Evolutionary conservation across 2,888 invertebrate species (phyloP).

Genomic region (Sinhomidia bicolor): DNA sequence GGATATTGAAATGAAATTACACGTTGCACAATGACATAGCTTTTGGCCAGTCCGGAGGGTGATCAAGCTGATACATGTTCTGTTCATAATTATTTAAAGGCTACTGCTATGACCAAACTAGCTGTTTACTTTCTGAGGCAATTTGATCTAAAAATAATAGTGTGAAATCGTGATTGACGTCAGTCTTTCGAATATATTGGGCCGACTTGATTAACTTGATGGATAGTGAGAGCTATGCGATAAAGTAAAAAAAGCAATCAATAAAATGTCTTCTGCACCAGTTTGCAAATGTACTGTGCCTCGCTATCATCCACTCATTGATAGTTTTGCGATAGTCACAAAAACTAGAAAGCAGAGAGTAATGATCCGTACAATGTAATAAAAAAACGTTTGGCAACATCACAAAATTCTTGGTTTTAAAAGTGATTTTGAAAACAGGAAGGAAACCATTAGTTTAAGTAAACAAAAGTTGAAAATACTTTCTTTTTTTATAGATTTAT

Average conservation of each 20-base stretch:
- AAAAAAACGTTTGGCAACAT: not conserved
- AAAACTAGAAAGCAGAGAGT: not conserved
- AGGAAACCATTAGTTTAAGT: too few species aligned
- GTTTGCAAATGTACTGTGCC: not conserved
- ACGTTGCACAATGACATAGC: too few species aligned
- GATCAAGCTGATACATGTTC: not conserved
- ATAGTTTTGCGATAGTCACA: not conserved
- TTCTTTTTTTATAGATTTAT: too few species aligned
- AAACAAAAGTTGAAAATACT: too few species aligned
- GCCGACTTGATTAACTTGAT: conserved; percentile 45
- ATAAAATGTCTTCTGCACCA: not conserved
- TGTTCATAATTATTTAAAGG: conserved; percentile 28
- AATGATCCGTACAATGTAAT: not conserved
- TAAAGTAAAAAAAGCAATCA: conserved; percentile 45
- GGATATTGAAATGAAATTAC: too few species aligned
- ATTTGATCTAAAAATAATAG: conserved; percentile 67
- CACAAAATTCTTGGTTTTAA: too few species aligned
- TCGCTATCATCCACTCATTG: not conserved
- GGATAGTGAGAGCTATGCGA: not conserved
- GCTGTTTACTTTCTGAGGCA: conserved; percentile 19
- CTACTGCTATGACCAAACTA: not conserved
- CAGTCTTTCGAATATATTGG: conserved; percentile 44
- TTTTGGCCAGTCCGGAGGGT: too few species aligned
- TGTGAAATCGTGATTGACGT: conserved; percentile 71
- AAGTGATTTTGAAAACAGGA: too few species aligned